Base-by-base conservation (phyloP, 2,113 vertebrate species). In the Onychostruthus taczanowskii region DNA sequence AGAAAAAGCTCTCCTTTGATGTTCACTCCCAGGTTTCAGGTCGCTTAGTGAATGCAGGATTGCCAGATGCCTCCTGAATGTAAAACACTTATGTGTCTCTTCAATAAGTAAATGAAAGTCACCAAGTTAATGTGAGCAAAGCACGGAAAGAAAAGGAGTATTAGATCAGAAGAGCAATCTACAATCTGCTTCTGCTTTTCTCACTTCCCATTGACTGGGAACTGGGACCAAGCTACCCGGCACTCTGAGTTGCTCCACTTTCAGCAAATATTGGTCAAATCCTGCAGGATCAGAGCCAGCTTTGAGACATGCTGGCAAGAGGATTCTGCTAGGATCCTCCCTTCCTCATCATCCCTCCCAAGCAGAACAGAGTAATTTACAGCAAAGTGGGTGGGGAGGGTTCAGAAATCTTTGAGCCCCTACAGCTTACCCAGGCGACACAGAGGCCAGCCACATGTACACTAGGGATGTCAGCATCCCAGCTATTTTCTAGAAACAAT, bases 401-500 rank as follows among this genome's bases (percentile, higher is more conserved):
- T 41, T 93, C 85, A 68, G 85, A 90, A 96, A 64, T 84, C 61
- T 75, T 88, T 84, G 55, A 90, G 82, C n/a, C 72, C 76, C 68
- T 84, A 41, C 68, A 64, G 83, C 81, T 89, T 89, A 85, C 69
- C 66, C 7, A 2, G 87, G 89, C 62, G 46, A 82, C 87, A 76
- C 8, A 37, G 56, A 87, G 90, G 83, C 68, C 66, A 86, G 76
- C 92, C 73, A 78, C 76, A 94, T 52, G 49, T 46, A 49, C n/a
- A 53, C 56, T 75, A 69, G 69, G 56, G 76, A 63, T 93, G 90
- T 35, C 90, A 95, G 35, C 15, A 1, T 62, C 83, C 62, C 76
- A 87, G 50, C 81, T 88, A 90, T 97, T 96, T 95, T 96, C 92
- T 93, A 95, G 86, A 93, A 96, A 95, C 92, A 96, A 94, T 93